These are phyloP conservation scores for Drosophila multiciliata DNA, from an alignment of 2,888 invertebrate genomes.

Conservation along the genomic window DNA sequence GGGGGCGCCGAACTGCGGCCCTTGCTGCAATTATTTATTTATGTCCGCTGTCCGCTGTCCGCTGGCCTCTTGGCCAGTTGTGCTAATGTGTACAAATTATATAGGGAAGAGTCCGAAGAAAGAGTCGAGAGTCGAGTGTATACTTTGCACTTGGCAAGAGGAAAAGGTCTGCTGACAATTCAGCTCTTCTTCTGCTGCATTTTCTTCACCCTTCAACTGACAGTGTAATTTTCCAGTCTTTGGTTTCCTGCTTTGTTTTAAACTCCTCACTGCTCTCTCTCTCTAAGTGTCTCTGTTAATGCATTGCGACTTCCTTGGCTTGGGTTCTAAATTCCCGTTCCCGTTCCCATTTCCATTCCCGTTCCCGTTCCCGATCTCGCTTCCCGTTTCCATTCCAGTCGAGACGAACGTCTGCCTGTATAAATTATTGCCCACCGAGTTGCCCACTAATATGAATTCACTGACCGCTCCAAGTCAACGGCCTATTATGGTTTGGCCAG, in stretches of 20 bases:
- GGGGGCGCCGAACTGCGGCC: slow-evolving; percentile 66
- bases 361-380: slow-evolving; percentile 20
- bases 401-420: slow-evolving; percentile 64
- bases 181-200: background rate
- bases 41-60: slow-evolving; percentile 1
- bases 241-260: slow-evolving; percentile 78
- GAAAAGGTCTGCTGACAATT: slow-evolving; percentile 55
- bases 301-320: slow-evolving; percentile 73
- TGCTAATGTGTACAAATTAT: slow-evolving; percentile 79
- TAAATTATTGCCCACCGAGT: slow-evolving; percentile 74
- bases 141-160: slow-evolving; percentile 40
- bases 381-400: slow-evolving; percentile 14
- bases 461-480: slow-evolving; percentile 82
- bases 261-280: slow-evolving; percentile 46
- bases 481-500: slow-evolving; percentile 62
- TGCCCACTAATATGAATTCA: slow-evolving; percentile 77
- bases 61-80: slow-evolving; percentile 40
- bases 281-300: slow-evolving; percentile 61
- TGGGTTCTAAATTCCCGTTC: slow-evolving; percentile 24
- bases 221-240: slow-evolving; percentile 77
- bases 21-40: slow-evolving; percentile 62
- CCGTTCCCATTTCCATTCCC: slow-evolving; percentile 20
- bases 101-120: slow-evolving; percentile 33
- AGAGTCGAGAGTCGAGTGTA: slow-evolving; percentile 20
- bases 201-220: slow-evolving; percentile 14